Conservation (phyloP, 2,888 invertebrate species). For the Lasiommata megera region DNA sequence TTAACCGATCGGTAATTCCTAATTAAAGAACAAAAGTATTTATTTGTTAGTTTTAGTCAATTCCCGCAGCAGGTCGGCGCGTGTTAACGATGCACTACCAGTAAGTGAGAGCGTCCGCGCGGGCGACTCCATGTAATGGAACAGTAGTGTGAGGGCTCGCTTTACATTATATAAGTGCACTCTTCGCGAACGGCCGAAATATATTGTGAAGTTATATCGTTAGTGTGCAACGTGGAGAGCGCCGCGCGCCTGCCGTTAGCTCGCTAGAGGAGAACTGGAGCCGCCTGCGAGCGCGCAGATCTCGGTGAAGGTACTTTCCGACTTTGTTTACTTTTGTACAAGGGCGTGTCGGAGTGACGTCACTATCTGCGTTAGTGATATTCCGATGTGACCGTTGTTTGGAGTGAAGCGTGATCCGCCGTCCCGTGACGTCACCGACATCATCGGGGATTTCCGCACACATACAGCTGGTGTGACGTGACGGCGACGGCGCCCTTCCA, state of each 20-base stretch:
- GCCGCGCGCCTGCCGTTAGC: too few species aligned
- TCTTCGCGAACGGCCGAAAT: conserved; percentile 40
- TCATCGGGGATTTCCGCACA: too few species aligned
- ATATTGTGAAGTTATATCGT: conserved; percentile 65
- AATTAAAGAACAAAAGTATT: too few species aligned
- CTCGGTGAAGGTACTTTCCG: not conserved
- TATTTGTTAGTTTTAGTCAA: too few species aligned
- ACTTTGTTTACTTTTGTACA: not conserved
- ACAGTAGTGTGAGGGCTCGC: not conserved
- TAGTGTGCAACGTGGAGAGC: too few species aligned
- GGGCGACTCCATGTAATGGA: too few species aligned
- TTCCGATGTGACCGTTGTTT: conserved; percentile 30
- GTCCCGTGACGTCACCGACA: conserved; percentile 10
- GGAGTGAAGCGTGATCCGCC: conserved; percentile 26
- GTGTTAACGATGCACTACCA: too few species aligned
- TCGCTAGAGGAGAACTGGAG: not conserved
- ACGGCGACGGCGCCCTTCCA: conserved; percentile 29
- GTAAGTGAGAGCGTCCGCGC: too few species aligned
- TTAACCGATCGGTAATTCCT: too few species aligned
- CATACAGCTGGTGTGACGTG: not conserved
- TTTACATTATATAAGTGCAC: not conserved
- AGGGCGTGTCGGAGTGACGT: conserved; percentile 4
- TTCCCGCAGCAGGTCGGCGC: too few species aligned
- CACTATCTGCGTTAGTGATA: conserved; percentile 20
- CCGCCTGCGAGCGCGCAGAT: not conserved